These are phyloP conservation scores for Oligia strigilis DNA, from an alignment of 2,888 invertebrate genomes.

Conservation along the genomic window DNA sequence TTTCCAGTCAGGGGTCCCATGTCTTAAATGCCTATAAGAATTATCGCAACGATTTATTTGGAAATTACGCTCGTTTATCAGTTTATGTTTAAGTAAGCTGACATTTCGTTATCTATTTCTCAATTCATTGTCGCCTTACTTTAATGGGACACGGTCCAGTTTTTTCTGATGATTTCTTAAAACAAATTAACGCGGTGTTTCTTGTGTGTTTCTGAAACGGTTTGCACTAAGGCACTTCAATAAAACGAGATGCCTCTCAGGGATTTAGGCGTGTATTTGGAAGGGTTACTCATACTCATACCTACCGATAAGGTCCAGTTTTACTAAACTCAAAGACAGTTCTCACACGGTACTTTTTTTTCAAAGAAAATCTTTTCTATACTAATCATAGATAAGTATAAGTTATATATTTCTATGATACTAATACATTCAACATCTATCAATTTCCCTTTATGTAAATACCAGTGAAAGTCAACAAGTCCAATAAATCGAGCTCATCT, in stretches of 20 bases:
- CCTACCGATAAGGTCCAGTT: background rate
- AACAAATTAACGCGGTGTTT: conserved; percentile 33
- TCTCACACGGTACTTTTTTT: background rate
- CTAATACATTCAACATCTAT: background rate
- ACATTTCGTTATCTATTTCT: conserved; percentile 63
- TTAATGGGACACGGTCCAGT: conserved; percentile 44
- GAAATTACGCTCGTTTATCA: conserved; percentile 46
- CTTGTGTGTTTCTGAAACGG: background rate
- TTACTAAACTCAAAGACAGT: background rate
- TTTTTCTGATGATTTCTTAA: conserved; percentile 37
- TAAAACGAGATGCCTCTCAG: conserved; percentile 4
- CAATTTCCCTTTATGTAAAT: conserved; percentile 10
- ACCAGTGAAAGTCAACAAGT: conserved; percentile 26
- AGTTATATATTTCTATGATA: background rate
- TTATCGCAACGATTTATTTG: conserved; percentile 55
- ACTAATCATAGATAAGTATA: background rate
- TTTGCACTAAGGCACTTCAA: conserved; percentile 4
- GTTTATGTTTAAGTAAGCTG: conserved; percentile 49
- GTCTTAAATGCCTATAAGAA: conserved; percentile 56
- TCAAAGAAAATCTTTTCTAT: background rate
- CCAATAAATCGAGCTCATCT: conserved; percentile 32
- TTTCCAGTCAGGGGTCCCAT: conserved; percentile 55
- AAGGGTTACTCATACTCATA: background rate
- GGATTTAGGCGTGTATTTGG: background rate
- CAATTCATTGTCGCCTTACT: conserved; percentile 52